Evolutionary conservation across 2,113 vertebrate genomes (phyloP).

Genomic region (human): DNA sequence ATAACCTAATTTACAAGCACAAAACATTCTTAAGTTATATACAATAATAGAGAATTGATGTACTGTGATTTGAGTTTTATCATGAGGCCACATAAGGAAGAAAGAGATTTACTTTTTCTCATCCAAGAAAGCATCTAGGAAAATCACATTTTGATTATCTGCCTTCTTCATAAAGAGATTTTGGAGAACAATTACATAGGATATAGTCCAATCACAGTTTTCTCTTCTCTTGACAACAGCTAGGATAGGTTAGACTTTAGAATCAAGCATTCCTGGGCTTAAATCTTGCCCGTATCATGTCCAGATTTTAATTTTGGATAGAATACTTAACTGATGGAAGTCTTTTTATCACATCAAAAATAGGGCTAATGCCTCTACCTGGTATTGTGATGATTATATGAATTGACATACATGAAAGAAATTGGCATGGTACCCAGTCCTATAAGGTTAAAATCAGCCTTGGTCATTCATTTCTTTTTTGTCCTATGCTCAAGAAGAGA

Average conservation of each 20-base stretch:
- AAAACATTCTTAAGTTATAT: neutral
- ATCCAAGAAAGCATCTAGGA: neutral
- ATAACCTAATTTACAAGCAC: neutral
- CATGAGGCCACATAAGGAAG: neutral
- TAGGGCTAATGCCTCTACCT: neutral
- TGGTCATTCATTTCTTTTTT: neutral
- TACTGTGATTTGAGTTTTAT: constrained; percentile 14
- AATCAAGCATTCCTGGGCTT: neutral
- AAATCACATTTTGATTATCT: neutral
- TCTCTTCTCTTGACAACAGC: neutral
- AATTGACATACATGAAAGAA: neutral
- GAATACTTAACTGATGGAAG: neutral
- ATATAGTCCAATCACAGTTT: neutral
- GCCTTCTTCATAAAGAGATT: neutral
- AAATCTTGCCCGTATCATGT: neutral
- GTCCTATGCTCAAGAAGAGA: neutral
- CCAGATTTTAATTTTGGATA: constrained; percentile 9
- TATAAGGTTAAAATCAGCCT: neutral
- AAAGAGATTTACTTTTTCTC: neutral
- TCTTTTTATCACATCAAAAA: neutral
- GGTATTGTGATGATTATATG: neutral
- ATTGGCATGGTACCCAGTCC: neutral
- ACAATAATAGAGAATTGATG: neutral
- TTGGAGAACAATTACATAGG: neutral
- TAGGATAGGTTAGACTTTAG: neutral